Evolutionary conservation across 2,888 invertebrate species (phyloP).

Genomic region (Epinotia demarniana): DNA sequence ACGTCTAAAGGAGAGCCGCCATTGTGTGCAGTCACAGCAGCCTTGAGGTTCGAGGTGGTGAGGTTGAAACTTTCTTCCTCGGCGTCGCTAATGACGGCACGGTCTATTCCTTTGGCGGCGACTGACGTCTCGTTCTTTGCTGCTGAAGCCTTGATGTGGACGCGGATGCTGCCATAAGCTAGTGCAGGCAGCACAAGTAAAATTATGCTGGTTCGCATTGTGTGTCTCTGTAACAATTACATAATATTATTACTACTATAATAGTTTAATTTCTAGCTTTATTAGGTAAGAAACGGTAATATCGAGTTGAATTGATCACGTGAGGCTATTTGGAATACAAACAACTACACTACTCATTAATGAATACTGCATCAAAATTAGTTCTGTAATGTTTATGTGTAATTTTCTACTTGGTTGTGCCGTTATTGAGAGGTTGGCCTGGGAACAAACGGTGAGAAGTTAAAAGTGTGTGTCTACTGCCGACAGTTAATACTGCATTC

Average conservation of each 20-base stretch:
- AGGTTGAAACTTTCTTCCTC: slow-evolving; percentile 12
- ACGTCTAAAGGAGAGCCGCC: slow-evolving; percentile 9
- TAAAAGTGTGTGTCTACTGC: too few relatives aligned
- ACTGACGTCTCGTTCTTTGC: not conserved
- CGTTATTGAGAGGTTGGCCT: too few relatives aligned
- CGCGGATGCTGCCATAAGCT: slow-evolving; percentile 1
- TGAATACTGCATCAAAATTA: too few relatives aligned
- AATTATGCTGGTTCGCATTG: slow-evolving; percentile 14
- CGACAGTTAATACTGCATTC: too few relatives aligned
- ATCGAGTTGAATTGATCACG: too few relatives aligned
- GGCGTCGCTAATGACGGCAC: slow-evolving; percentile 2
- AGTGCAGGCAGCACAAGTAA: slow-evolving; percentile 30
- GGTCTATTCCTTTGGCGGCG: not conserved
- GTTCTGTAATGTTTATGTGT: too few relatives aligned
- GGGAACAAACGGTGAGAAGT: too few relatives aligned
- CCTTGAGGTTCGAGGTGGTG: not conserved
- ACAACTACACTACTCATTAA: not conserved
- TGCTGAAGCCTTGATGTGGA: slow-evolving; percentile 13
- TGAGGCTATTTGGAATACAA: too few relatives aligned
- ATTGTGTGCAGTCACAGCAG: not conserved
- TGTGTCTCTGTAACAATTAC: not conserved
- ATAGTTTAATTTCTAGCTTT: too few relatives aligned
- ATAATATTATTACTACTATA: not conserved
- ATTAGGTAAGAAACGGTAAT: too few relatives aligned
- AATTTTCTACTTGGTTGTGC: too few relatives aligned